Base-by-base conservation (phyloP, 2,888 invertebrate species). In the Oscheius sp. region DNA sequence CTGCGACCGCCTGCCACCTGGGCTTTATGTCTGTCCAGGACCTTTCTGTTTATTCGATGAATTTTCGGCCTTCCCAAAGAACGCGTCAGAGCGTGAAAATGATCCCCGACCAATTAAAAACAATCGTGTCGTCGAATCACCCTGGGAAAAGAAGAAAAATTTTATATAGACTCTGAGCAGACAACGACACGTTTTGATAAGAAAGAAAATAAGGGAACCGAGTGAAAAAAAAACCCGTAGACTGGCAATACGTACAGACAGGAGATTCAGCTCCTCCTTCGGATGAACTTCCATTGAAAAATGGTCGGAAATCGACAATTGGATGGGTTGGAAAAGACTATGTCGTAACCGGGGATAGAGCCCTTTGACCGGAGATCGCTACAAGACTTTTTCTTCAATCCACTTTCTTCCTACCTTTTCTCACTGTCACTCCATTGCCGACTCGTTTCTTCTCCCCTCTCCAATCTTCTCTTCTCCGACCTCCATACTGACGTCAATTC, bases 401-500 rank as follows among this genome's bases (percentile, higher is more conserved):
- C 9, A 62, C 6, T 14, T 54, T 30, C 5, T 38, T 56, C 20
- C 32, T 17, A 74, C 70, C 67, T 68, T 33, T 38, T 9, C 49
- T 75, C 70, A 14, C 64, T 33, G 12, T 72, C 73, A 17, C 50
- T 75, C 73, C 73, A 75, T 22, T 63, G 32, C 0, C 36, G 20
- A 51, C 67, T 68, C 36, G 67, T 54, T 30, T 65, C 61, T 30
- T 70, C 71, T 36, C 62, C 66, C 22, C 62, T 30, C 30, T 73
- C 72, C 2, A 71, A 26, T 17, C 73, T 51, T 38, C 69, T 72
- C 41, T 71, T 59, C 44, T 77, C 74, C 2, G 72, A 64, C 45
- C 71, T 30, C 77, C 77, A 77, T 0, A 74, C 70, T 0, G 67
- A 41, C 4, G 72, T 57, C 17, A 28, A 41, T 47, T 74, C 74